Evolutionary conservation across 2,888 invertebrate genomes (phyloP), one percentile per base, ranked within the genome.

Genomic region (Pomacea canaliculata): DNA sequence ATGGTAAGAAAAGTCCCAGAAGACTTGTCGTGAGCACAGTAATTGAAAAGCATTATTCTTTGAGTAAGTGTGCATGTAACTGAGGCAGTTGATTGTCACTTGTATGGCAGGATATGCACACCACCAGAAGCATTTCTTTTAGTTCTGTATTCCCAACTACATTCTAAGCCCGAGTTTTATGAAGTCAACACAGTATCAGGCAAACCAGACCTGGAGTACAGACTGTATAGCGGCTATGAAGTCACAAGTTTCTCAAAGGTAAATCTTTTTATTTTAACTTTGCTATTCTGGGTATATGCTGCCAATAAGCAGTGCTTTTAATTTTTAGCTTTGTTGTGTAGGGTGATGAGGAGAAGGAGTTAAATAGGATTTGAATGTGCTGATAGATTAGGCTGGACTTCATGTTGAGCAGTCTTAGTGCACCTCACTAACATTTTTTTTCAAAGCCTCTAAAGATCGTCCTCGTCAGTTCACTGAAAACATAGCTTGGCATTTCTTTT

Each of bases 51-150:
- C 23, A 23, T 23, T 23, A 23, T 23, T 23, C 23, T 23, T 23
- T 23, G 23, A 23, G 23, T 23, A 23, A 23, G 23, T 23, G 23
- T 23, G 23, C 23, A 5, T 37, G 37, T 37, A 37, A 37, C 37
- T 37, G 37, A 37, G 37, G 37, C 37, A 37, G 37, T 37, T 37
- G 37, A 37, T 37, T 37, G 51, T 10, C 10, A 2, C 8, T 56
- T 56, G 51, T 77, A 27, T 84, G 84, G 37, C 82, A 90, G 90
- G 81, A 87, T 90, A 9, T 88, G 89, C 80, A 71, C 76, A 23
- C 87, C 89, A 8, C 89, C 90, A n/a, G 88, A 89, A 68, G 83
- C 86, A 16, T 90, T 90, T 79, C 83, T 90, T 27, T 78, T 90
- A 56, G 85, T 89, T 71, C 80, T 90, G 51, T 90, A 88, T 79